Percentiles rank a stretch among this genome's conserved stretches.
These are phyloP conservation scores for Passer montanus DNA, from an alignment of 2,113 vertebrate genomes.

Conservation along the genomic window DNA sequence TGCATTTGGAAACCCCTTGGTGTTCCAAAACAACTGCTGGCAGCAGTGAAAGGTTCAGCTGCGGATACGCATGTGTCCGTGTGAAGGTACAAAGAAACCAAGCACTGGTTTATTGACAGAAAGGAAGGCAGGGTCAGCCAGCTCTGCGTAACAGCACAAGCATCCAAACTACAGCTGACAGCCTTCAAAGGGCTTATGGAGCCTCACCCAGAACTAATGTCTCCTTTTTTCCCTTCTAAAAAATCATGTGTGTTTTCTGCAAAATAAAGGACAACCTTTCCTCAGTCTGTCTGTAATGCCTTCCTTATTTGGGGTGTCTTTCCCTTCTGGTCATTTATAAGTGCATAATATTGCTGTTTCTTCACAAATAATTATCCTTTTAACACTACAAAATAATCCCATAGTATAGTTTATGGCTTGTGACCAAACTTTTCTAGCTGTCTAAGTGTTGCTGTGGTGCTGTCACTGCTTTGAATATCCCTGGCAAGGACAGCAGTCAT, in stretches of 20 bases:
- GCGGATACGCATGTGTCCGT: background rate
- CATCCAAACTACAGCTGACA: background rate
- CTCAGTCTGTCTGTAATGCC: background rate
- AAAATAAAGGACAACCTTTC: background rate
- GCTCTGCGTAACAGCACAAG: background rate
- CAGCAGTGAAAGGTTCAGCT: background rate
- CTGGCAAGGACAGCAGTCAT: background rate
- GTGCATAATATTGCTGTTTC: background rate
- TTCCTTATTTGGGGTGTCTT: background rate
- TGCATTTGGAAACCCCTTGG: background rate
- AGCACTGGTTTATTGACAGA: background rate
- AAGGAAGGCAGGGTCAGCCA: background rate
- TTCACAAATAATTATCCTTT: background rate
- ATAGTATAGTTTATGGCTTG: background rate
- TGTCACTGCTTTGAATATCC: background rate
- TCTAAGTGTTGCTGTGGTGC: background rate
- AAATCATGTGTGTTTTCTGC: background rate
- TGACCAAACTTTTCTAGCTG: background rate
- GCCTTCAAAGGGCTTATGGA: background rate
- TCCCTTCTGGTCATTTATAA: background rate
- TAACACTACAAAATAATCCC: background rate
- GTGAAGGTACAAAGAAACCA: background rate
- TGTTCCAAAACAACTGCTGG: slow-evolving; percentile 13
- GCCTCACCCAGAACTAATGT: background rate
- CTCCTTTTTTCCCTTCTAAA: background rate